Percentiles rank a stretch among this genome's conserved stretches.
These are phyloP conservation scores for Gallinago undulata DNA, from an alignment of 2,113 vertebrate species.

Conservation along the genomic window DNA sequence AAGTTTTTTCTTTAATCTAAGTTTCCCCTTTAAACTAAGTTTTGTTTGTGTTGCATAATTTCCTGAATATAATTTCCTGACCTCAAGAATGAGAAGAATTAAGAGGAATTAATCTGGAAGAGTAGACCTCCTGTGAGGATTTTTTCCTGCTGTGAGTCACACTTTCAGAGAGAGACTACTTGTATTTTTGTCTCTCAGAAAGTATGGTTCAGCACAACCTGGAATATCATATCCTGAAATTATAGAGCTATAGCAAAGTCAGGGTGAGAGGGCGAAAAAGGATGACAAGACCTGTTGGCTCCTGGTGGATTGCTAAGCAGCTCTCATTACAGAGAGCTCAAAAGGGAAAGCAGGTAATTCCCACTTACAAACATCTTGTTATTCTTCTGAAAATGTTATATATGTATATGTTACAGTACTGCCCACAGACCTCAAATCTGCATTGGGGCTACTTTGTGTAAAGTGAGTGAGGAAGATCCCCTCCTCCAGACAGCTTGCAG, in stretches of 20 bases:
- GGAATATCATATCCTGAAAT: not conserved
- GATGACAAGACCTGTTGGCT: fast-evolving
- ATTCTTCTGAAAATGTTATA: not conserved
- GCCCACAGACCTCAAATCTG: not conserved
- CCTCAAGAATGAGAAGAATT: not conserved
- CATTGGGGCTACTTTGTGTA: not conserved
- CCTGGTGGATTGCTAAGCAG: not conserved
- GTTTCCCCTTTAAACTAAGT: not conserved
- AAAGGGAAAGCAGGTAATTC: not conserved
- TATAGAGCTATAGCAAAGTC: not conserved
- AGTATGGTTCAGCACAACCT: not conserved
- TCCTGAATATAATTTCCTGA: not conserved
- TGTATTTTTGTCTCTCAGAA: not conserved
- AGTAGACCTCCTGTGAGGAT: not conserved
- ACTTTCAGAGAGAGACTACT: not conserved
- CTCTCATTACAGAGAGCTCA: not conserved
- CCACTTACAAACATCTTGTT: not conserved
- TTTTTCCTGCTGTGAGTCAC: not conserved
- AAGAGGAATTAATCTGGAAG: not conserved
- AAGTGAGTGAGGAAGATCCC: not conserved
- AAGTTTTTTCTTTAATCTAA: not conserved
- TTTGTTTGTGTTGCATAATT: not conserved
- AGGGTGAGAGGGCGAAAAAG: not conserved
- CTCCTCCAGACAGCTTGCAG: not conserved
- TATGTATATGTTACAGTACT: not conserved